A percentile compares a stretch with the other conserved stretches of the same genome.
Evolutionary conservation across 2,113 vertebrate species (phyloP).

Genomic region (Syngnathus floridae): DNA sequence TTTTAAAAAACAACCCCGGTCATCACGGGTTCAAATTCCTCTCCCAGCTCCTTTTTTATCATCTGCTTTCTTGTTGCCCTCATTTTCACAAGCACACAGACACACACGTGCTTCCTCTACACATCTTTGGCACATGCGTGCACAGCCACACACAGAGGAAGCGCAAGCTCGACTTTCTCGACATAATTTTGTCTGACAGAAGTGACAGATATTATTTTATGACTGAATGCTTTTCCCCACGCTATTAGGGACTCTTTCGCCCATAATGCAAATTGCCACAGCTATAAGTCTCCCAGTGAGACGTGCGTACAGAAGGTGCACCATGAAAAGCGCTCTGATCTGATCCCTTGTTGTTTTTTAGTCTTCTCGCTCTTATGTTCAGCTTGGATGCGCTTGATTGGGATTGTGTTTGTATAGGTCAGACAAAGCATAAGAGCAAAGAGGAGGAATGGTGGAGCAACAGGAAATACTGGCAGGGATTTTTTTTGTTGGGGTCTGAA

Average conservation of each 20-base stretch:
- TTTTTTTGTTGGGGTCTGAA: constrained; percentile 1
- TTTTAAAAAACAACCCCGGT: constrained; percentile 12
- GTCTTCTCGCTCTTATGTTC: constrained; percentile 11
- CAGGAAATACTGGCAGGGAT: neutral
- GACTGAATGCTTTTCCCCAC: constrained; percentile 61
- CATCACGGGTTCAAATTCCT: constrained; percentile 17
- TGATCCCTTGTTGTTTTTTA: constrained; percentile 11
- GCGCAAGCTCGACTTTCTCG: constrained; percentile 37
- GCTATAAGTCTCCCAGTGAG: constrained; percentile 36
- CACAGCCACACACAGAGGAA: constrained; percentile 9
- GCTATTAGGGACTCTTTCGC: constrained; percentile 62
- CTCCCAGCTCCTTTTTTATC: constrained; percentile 19
- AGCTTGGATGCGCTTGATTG: constrained; percentile 6
- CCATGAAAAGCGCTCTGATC: constrained; percentile 8
- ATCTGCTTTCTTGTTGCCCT: constrained; percentile 22
- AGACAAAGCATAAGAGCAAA: neutral
- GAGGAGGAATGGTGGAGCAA: no score
- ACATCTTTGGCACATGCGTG: no score
- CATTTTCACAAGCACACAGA: constrained; percentile 20
- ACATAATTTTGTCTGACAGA: constrained; percentile 64
- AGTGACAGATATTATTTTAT: constrained; percentile 68
- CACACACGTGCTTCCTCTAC: neutral
- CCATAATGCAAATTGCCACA: constrained; percentile 59
- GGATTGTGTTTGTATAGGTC: constrained; percentile 1
- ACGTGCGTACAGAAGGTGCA: constrained; percentile 41